Evolutionary conservation across 1,140 invertebrate species (phyloP), one percentile per base, ranked within the genome.

Genomic region (Copidosoma floridanum): DNA sequence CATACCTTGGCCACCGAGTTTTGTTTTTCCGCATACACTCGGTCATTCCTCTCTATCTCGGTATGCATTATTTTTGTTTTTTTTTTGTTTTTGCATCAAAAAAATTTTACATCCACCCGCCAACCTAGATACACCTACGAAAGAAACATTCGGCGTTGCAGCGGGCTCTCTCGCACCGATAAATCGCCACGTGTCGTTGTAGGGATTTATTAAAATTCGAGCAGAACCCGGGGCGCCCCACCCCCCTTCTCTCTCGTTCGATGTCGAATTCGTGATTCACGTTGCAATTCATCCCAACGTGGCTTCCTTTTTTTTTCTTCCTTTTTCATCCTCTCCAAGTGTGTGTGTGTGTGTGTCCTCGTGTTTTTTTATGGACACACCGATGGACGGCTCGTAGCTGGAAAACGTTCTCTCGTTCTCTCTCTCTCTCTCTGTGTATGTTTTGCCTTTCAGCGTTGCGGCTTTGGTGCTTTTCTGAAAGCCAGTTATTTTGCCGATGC

Each of bases 161-260:
- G 27, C n/a, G 23, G 35, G 38, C 11, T 16, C 41, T 46, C n/a
- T 41, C 18, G 40, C 37, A 18, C 26, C 44, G 51, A 61, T 61
- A 61, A 61, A 56, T 61, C 59, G 46, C 52, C n/a, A 48, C 52
- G 35, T 41, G 52, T 50, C 59, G 59, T 55, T 61, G 55, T 61
- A 55, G 50, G 59, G 52, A 61, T 61, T 61, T 61, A 61, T 61
- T 61, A 41, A 61, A 61, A 61, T 50, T 55, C 43, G 44, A 43
- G 23, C 24, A 32, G 18, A 23, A 38, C 26, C 12, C n/a, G n/a
- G n/a, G 23, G 16, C 27, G 41, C 43, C 14, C 20, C 40, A 41
- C 2, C 11, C 1, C 32, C 24, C 40, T 14, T 18, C 40, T 12
- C 2, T 7, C 1, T 24, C 24, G 29, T 14, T 41, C 51, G 40